Percentiles rank a stretch among this genome's conserved stretches.
phyloP scores from a whole-genome alignment of 1,140 invertebrate genomes.

The Hylaeus volcanicus region DNA sequence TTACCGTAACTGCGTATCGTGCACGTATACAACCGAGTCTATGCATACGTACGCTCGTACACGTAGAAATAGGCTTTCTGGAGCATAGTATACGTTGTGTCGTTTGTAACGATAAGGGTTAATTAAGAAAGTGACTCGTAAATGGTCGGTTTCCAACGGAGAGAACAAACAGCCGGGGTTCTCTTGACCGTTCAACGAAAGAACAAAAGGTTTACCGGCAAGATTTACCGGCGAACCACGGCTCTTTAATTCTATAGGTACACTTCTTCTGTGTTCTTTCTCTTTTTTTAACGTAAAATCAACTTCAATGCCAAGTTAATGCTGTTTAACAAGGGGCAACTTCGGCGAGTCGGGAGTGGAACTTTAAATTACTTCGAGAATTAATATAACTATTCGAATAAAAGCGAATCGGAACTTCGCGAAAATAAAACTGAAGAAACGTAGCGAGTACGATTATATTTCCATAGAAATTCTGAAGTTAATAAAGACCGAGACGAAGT shows the following conservation, averaged over 20 bases:
- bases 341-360: constrained; percentile 31
- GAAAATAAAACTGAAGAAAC: constrained; percentile 19
- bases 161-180: constrained; percentile 44
- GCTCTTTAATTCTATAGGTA: constrained; percentile 56
- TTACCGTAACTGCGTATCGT: constrained; percentile 19
- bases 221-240: constrained; percentile 55
- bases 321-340: constrained; percentile 54
- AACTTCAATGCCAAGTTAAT: constrained; percentile 59
- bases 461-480: no score
- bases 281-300: constrained; percentile 17
- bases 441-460: no score
- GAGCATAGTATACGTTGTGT: constrained; percentile 17
- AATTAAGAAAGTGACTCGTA: constrained; percentile 62
- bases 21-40: neutral
- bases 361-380: constrained; percentile 62
- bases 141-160: constrained; percentile 53
- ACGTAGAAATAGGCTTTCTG: constrained; percentile 22
- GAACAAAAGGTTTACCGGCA: constrained; percentile 55
- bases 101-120: constrained; percentile 59
- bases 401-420: constrained; percentile 36
- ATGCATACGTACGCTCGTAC: no score
- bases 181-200: constrained; percentile 12
- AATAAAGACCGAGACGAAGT: no score
- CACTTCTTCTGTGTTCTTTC: neutral
- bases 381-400: constrained; percentile 50